Evolutionary conservation across 2,797 vertebrate genomes (phyloP), one percentile per base, ranked within the genome.

Genomic region (Myotis myotis): DNA sequence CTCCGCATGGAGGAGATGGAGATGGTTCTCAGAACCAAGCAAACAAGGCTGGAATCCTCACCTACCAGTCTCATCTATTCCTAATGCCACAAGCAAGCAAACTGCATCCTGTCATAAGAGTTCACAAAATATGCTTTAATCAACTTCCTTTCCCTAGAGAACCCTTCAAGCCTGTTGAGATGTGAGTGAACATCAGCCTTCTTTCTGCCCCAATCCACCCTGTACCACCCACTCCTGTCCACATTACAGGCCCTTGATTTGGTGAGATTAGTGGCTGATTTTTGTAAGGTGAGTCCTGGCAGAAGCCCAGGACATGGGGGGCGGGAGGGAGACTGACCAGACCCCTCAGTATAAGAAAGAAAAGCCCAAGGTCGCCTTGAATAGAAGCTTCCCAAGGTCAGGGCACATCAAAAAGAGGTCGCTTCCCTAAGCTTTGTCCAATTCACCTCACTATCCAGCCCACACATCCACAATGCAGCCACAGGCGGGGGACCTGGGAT

Each of bases 181-280:
- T 1, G 11, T 15, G 8, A 53, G 15, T 8, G 72, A 30, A 41
- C 2, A 0, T 23, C 5, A 3, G 64, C 0, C 0, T 22, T 19
- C 49, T 19, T 22, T 60, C 4, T 0, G 0, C 9, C 41, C 64
- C 3, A 36, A 30, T 4, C 75, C 70, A 0, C 60, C 16, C 41
- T 0, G 1, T 7, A 8, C 25, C 41, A 11, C n/a, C 57, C 0
- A 0, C 22, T 6, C 0, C 16, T 33, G 9, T 9, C 5, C 72
- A 49, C 4, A 0, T 5, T 25, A 8, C 2, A 9, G 11, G 28
- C 36, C 53, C 30, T 15, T 23, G 20, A 57, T 17, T 0, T 13
- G 22, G n/a, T 30, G 8, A 49, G 53, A 23, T n/a, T 20, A 0
- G 51, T 0, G 1, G 51, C 2, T 20, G 5, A 41, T 33, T n/a